phyloP scores from a whole-genome alignment of 2,888 invertebrate species.

The Drosophila antonietae region DNA sequence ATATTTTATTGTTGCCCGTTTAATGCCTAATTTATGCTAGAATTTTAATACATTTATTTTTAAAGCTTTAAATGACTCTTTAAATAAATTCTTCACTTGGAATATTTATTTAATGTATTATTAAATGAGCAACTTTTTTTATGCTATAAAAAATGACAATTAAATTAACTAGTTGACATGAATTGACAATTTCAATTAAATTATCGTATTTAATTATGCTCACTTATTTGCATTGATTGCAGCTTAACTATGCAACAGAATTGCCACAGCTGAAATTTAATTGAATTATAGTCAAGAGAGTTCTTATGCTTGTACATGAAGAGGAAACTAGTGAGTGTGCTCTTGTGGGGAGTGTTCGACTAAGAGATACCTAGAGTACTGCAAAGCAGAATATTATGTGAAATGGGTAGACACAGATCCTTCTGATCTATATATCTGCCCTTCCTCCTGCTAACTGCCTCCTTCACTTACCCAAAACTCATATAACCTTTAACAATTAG shows the following conservation, averaged over 20 bases:
- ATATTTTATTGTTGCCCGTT: background rate
- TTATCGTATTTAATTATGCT: background rate
- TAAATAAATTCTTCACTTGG: background rate
- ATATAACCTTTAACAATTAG: no score
- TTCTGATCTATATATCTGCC: no score
- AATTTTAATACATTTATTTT: background rate
- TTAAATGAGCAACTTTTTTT: background rate
- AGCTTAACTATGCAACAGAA: background rate
- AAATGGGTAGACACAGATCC: no score
- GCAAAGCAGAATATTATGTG: no score
- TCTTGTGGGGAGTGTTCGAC: background rate
- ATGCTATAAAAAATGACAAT: background rate
- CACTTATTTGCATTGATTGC: background rate
- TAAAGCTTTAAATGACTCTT: background rate
- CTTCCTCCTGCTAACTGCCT: no score
- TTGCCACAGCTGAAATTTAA: background rate
- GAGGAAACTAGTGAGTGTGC: background rate
- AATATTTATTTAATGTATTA: background rate
- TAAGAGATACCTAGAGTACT: background rate
- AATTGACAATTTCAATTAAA: constrained; percentile 19
- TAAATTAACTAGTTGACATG: background rate
- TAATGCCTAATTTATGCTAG: background rate
- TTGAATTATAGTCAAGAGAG: background rate
- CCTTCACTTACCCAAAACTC: no score
- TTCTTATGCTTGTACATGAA: background rate